Conservation (phyloP, 2,888 invertebrate genomes). For the Ceraclea dissimilis region DNA sequence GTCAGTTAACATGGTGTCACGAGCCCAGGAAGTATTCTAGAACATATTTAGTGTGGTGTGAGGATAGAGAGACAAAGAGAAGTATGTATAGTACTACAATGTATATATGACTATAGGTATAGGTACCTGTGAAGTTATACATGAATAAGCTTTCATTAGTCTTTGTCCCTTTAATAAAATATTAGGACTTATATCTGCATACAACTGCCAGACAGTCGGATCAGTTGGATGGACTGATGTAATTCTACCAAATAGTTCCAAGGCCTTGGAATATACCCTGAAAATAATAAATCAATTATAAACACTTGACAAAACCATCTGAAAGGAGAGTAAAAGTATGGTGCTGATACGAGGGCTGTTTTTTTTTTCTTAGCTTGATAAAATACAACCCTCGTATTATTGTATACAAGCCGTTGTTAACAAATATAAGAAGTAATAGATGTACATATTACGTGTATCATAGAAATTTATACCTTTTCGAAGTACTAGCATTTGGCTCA, state of each 20-base stretch:
- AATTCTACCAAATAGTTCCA: constrained; percentile 67
- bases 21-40: constrained; percentile 48
- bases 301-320: too few species aligned
- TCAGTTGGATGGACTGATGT: constrained; percentile 62
- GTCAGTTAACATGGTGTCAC: constrained; percentile 49
- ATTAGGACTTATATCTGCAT: constrained; percentile 62
- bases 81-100: too few species aligned
- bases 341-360: too few species aligned
- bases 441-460: too few species aligned
- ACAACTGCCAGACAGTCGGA: constrained; percentile 73
- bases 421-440: too few species aligned
- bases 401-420: too few species aligned
- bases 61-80: too few species aligned
- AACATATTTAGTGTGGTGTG: too few species aligned
- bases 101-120: too few species aligned
- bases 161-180: constrained; percentile 58
- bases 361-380: too few species aligned
- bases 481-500: constrained; percentile 54
- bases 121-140: constrained; percentile 56
- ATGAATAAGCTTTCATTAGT: constrained; percentile 69
- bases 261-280: constrained; percentile 48
- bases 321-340: too few species aligned
- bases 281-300: constrained; percentile 3
- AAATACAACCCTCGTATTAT: too few species aligned
- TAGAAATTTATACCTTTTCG: constrained; percentile 27